Evolutionary conservation across 1,140 invertebrate genomes (phyloP).

Genomic region (Drosophila trapezifrons): DNA sequence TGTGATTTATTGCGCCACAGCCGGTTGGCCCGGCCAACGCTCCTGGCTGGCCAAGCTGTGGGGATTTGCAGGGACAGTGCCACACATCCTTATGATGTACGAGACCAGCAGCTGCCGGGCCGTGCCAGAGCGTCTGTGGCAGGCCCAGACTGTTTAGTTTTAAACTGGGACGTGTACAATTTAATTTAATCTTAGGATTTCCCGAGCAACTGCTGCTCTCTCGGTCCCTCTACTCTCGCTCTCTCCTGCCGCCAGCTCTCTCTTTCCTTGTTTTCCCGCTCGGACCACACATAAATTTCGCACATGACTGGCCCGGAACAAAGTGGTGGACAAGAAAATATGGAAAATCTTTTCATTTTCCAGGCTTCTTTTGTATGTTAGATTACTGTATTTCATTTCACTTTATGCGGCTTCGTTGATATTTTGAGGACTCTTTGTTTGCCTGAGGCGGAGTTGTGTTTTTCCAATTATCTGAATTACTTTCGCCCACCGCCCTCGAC

Average conservation of each 20-base stretch:
- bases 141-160: conserved; percentile 66
- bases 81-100: conserved; percentile 57
- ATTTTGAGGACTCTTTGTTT: conserved; percentile 26
- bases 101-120: conserved; percentile 52
- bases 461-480: conserved; percentile 40
- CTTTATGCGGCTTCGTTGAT: conserved; percentile 30
- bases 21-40: conserved; percentile 39
- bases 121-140: conserved; percentile 20
- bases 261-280: conserved; percentile 11
- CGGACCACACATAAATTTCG: conserved; percentile 56
- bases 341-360: conserved; percentile 47
- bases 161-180: conserved; percentile 77
- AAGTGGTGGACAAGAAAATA: conserved; percentile 31
- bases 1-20: conserved; percentile 75
- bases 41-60: conserved; percentile 51
- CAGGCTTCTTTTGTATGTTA: conserved; percentile 29
- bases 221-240: background rate
- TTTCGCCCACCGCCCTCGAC: conserved; percentile 21
- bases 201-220: conserved; percentile 30
- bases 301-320: conserved; percentile 57
- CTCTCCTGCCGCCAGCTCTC: background rate
- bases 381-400: conserved; percentile 38
- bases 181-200: conserved; percentile 78
- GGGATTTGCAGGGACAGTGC: conserved; percentile 41
- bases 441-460: conserved; percentile 25